Conservation (phyloP, 2,888 invertebrate genomes). For the Steinernema scapterisci region DNA sequence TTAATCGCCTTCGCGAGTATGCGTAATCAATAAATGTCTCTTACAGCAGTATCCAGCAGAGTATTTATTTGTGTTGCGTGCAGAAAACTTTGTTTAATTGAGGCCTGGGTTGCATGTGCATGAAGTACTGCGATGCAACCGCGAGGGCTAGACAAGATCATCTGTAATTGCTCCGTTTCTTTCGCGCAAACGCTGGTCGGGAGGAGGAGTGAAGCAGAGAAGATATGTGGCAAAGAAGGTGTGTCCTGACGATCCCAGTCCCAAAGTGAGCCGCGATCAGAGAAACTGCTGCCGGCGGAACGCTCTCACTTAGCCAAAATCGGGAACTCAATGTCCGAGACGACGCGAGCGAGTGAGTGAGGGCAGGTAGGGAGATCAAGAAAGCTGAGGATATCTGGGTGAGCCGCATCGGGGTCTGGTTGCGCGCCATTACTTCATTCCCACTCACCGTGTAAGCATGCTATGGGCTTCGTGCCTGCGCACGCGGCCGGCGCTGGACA, state of each 20-base stretch:
- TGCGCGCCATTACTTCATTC: neutral
- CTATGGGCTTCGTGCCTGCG: neutral
- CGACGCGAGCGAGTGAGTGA: too few species aligned
- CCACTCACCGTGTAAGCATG: conserved; percentile 20
- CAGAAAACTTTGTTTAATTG: too few species aligned
- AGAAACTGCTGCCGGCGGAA: too few species aligned
- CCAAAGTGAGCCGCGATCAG: too few species aligned
- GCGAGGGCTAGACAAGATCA: neutral
- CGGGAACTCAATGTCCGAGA: neutral
- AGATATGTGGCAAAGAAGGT: too few species aligned
- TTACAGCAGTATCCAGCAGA: too few species aligned
- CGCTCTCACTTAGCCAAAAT: too few species aligned
- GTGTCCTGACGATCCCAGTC: too few species aligned
- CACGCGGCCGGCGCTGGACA: conserved; percentile 10
- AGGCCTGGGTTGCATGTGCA: too few species aligned
- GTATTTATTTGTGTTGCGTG: too few species aligned
- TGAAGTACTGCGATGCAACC: conserved; percentile 5
- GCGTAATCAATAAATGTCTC: too few species aligned
- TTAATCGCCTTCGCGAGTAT: too few species aligned
- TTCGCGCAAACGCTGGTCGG: conserved; percentile 4
- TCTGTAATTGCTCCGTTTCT: conserved; percentile 4
- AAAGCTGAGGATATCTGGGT: neutral
- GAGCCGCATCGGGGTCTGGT: neutral
- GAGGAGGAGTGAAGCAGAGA: conserved; percentile 1
- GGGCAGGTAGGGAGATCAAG: neutral